These are phyloP conservation scores for Pseudachorutes palmiensis DNA, from an alignment of 1,140 invertebrate genomes.

Conservation along the genomic window DNA sequence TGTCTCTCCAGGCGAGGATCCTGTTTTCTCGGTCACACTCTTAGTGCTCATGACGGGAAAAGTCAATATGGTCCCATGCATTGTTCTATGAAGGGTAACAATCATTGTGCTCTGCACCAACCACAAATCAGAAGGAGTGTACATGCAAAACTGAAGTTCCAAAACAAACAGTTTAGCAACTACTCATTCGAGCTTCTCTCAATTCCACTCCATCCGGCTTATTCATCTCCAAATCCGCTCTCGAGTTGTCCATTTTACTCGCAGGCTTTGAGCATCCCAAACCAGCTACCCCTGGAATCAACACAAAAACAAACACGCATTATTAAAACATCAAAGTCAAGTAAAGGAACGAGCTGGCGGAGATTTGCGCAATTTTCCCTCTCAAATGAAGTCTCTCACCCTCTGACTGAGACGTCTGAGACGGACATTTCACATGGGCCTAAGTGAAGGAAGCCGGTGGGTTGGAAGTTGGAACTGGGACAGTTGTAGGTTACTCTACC, in stretches of 20 bases:
- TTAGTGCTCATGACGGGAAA: too few species aligned
- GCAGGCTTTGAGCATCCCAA: not conserved
- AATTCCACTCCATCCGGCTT: not conserved
- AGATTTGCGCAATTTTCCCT: too few species aligned
- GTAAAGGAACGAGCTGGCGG: too few species aligned
- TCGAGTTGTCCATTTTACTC: not conserved
- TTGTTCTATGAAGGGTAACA: not conserved
- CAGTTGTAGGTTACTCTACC: too few species aligned
- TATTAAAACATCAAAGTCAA: too few species aligned
- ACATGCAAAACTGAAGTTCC: not conserved
- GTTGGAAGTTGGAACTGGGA: too few species aligned
- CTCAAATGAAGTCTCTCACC: too few species aligned
- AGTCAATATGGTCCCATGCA: not conserved
- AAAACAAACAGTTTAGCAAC: conserved; percentile 2
- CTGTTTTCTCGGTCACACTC: too few species aligned
- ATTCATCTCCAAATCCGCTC: not conserved
- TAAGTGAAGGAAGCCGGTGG: too few species aligned
- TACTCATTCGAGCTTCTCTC: not conserved
- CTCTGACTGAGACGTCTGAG: too few species aligned
- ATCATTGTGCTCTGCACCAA: not conserved
- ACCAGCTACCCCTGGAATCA: not conserved
- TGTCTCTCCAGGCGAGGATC: not conserved
- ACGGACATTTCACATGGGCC: too few species aligned
- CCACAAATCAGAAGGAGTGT: not conserved
- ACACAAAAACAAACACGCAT: too few species aligned